Evolutionary conservation across 1,140 invertebrate genomes (phyloP).

Genomic region (Xylocopa sonorina): DNA sequence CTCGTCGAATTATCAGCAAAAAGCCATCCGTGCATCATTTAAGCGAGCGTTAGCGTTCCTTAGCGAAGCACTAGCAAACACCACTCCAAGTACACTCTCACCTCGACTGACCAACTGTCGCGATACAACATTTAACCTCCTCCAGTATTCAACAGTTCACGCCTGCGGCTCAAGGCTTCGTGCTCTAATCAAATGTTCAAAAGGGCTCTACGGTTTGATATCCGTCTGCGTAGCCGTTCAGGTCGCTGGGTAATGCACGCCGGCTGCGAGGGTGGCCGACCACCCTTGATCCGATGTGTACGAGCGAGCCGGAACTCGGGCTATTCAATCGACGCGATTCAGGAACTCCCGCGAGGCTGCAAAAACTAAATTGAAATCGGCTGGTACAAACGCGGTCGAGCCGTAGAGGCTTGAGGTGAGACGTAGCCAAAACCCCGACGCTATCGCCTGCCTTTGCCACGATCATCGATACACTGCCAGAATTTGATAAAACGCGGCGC

Average conservation of each 20-base stretch:
- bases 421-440: not conserved
- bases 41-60: no score
- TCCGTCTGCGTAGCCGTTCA: no score
- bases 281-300: slow-evolving; percentile 30
- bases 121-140: not conserved
- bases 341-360: slow-evolving; percentile 49
- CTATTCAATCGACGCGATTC: slow-evolving; percentile 41
- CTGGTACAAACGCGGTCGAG: slow-evolving; percentile 39
- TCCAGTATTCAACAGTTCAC: no score
- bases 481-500: slow-evolving; percentile 16
- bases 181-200: not conserved
- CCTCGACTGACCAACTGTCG: not conserved
- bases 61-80: no score
- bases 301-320: not conserved
- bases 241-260: no score
- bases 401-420: slow-evolving; percentile 23
- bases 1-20: no score
- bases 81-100: no score
- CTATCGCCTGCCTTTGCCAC: not conserved
- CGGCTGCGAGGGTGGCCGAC: no score
- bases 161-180: not conserved
- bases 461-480: slow-evolving; percentile 27
- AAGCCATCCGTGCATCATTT: no score
- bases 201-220: not conserved
- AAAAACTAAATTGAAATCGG: slow-evolving; percentile 57